Conservation (phyloP, 1,140 invertebrate genomes). For the Alviniconcha marisindica region DNA sequence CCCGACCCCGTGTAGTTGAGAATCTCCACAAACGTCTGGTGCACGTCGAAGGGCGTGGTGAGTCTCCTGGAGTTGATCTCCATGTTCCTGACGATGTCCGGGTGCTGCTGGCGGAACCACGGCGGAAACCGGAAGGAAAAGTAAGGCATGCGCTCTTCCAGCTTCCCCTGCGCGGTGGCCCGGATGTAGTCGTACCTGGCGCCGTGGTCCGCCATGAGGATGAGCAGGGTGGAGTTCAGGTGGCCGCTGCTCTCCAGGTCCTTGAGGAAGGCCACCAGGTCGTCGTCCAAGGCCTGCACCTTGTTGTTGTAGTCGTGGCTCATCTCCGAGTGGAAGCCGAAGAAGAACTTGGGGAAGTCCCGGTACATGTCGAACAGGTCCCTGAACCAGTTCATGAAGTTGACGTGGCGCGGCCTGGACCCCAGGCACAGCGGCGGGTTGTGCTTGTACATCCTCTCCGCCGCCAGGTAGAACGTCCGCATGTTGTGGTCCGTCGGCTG, state of each 20-base stretch:
- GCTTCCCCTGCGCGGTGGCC: constrained; percentile 87
- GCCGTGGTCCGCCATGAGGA: constrained; percentile 95
- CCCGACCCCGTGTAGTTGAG: constrained; percentile 80
- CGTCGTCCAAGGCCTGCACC: constrained; percentile 82
- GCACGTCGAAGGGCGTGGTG: constrained; percentile 77
- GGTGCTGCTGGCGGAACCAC: constrained; percentile 82
- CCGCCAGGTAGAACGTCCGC: constrained; percentile 85
- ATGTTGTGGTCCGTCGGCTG: constrained; percentile 95
- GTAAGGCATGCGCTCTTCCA: constrained; percentile 94
- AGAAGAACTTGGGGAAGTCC: constrained; percentile 86
- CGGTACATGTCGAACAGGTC: constrained; percentile 81
- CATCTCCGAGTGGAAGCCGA: constrained; percentile 90
- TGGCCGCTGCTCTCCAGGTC: constrained; percentile 82
- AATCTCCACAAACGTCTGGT: constrained; percentile 74
- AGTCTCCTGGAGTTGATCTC: constrained; percentile 79
- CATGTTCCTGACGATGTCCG: constrained; percentile 82
- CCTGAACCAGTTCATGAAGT: constrained; percentile 83
- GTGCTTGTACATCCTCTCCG: constrained; percentile 80
- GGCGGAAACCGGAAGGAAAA: constrained; percentile 88
- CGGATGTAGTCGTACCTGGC: constrained; percentile 89
- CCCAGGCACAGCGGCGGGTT: constrained; percentile 82
- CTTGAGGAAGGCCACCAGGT: constrained; percentile 82
- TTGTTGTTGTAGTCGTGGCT: constrained; percentile 87
- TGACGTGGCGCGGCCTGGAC: constrained; percentile 85
- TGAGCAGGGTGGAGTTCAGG: constrained; percentile 80